A percentile compares a stretch with the other conserved stretches of the same genome.
Evolutionary conservation across 1,140 invertebrate species (phyloP).

Genomic region (Cylas formicarius): DNA sequence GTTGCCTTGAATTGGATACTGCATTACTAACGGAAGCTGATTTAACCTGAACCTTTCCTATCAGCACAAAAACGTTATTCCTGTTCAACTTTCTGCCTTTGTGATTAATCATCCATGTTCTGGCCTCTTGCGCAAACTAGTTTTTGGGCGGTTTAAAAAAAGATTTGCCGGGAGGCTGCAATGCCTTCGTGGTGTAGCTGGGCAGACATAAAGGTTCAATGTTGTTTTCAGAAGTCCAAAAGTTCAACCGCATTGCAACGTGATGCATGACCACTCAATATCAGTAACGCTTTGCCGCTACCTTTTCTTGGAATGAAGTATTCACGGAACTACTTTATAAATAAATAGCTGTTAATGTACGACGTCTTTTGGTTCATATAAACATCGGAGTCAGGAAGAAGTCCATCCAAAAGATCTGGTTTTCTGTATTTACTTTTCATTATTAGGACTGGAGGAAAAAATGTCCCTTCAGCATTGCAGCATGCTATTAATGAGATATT

Average conservation of each 20-base stretch:
- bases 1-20: constrained; percentile 8
- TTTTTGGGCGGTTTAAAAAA: constrained; percentile 35
- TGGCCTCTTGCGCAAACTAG: constrained; percentile 15
- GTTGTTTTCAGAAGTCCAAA: constrained; percentile 29
- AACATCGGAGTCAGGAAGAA: constrained; percentile 32
- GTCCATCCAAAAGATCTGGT: constrained; percentile 27
- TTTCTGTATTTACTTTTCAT: constrained; percentile 1
- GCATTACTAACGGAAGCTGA: background rate
- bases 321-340: too few relatives aligned
- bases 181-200: constrained; percentile 33
- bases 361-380: too few relatives aligned
- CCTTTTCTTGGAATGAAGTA: too few relatives aligned
- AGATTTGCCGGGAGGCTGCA: constrained; percentile 34
- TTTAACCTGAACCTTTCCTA: constrained; percentile 5
- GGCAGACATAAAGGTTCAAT: constrained; percentile 33
- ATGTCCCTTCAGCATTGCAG: constrained; percentile 1
- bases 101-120: constrained; percentile 6
- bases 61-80: constrained; percentile 1
- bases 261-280: constrained; percentile 25
- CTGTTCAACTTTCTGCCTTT: background rate
- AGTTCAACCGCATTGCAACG: constrained; percentile 22
- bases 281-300: too few relatives aligned
- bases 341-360: too few relatives aligned
- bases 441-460: background rate
- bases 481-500: background rate